Evolutionary conservation across 2,888 invertebrate species (phyloP).

Genomic region (Rhingia rostrata): DNA sequence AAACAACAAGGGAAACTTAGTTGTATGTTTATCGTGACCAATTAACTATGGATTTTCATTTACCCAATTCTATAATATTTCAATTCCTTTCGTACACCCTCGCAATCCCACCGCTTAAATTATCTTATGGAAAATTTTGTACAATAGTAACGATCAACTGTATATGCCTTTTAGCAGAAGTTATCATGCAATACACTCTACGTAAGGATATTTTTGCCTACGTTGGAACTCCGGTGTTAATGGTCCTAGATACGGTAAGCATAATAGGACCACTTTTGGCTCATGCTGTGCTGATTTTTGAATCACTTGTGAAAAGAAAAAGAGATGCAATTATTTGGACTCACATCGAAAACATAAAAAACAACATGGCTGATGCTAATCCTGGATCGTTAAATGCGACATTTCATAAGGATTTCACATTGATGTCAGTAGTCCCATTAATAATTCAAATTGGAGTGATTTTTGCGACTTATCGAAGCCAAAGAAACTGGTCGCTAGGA

Average conservation of each 20-base stretch:
- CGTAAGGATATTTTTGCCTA: slow-evolving; percentile 38
- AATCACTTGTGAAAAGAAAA: slow-evolving; percentile 43
- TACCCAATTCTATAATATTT: slow-evolving; percentile 35
- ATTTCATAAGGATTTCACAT: slow-evolving; percentile 41
- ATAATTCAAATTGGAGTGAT: neutral
- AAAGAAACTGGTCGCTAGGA: slow-evolving; percentile 50
- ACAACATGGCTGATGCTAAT: neutral
- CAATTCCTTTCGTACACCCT: slow-evolving; percentile 24
- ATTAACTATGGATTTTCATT: slow-evolving; percentile 16
- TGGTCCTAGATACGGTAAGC: slow-evolving; percentile 38
- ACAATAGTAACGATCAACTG: slow-evolving; percentile 18
- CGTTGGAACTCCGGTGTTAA: slow-evolving; percentile 45
- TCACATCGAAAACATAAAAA: slow-evolving; percentile 18
- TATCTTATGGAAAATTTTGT: slow-evolving; percentile 8
- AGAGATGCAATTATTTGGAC: slow-evolving; percentile 51
- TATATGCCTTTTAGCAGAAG: slow-evolving; percentile 18
- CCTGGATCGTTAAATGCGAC: slow-evolving; percentile 11
- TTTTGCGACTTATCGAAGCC: slow-evolving; percentile 45
- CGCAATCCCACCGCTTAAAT: slow-evolving; percentile 1
- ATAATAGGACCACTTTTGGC: slow-evolving; percentile 29
- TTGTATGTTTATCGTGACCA: too few species aligned
- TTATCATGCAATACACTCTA: slow-evolving; percentile 15
- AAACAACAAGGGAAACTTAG: too few species aligned
- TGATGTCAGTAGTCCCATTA: slow-evolving; percentile 24
- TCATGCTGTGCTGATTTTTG: slow-evolving; percentile 41